A percentile compares a stretch with the other conserved stretches of the same genome.
Evolutionary conservation across 2,888 invertebrate genomes (phyloP).

Genomic region (Lapara coniferarum): DNA sequence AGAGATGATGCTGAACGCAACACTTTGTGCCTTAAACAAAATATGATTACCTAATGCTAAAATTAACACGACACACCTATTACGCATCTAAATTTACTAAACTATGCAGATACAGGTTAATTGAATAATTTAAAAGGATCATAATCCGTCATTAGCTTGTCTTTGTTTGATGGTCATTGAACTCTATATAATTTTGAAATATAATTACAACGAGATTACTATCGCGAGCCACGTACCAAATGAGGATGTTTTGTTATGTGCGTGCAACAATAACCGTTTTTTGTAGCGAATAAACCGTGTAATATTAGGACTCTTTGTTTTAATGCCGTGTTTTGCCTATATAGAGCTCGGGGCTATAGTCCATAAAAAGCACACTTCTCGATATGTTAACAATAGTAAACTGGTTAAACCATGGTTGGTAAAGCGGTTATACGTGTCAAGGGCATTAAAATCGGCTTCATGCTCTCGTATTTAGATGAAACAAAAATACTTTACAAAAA

Average conservation of each 20-base stretch:
- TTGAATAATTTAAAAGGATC: slow-evolving; percentile 5
- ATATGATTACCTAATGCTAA: too few species aligned
- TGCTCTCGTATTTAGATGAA: neutral
- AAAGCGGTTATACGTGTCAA: too few species aligned
- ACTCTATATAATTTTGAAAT: slow-evolving; percentile 56
- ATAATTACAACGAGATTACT: slow-evolving; percentile 69
- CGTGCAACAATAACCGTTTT: slow-evolving; percentile 48
- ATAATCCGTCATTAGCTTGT: slow-evolving; percentile 26
- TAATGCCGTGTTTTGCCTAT: slow-evolving; percentile 35
- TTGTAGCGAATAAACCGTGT: slow-evolving; percentile 53
- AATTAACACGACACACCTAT: too few species aligned
- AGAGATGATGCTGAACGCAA: too few species aligned
- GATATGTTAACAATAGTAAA: slow-evolving; percentile 15
- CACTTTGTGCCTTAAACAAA: too few species aligned
- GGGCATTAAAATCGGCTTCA: neutral
- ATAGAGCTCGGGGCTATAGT: slow-evolving; percentile 12
- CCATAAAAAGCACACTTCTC: slow-evolving; percentile 18
- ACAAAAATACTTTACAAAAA: neutral
- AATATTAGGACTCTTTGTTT: slow-evolving; percentile 50
- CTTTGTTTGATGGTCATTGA: slow-evolving; percentile 43
- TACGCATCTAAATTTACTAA: too few species aligned
- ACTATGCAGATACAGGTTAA: neutral
- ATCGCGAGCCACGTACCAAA: slow-evolving; percentile 59
- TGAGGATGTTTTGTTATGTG: slow-evolving; percentile 64
- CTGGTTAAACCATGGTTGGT: neutral